Conservation (phyloP, 2,797 vertebrate species). For the Crypturellus tataupa region DNA sequence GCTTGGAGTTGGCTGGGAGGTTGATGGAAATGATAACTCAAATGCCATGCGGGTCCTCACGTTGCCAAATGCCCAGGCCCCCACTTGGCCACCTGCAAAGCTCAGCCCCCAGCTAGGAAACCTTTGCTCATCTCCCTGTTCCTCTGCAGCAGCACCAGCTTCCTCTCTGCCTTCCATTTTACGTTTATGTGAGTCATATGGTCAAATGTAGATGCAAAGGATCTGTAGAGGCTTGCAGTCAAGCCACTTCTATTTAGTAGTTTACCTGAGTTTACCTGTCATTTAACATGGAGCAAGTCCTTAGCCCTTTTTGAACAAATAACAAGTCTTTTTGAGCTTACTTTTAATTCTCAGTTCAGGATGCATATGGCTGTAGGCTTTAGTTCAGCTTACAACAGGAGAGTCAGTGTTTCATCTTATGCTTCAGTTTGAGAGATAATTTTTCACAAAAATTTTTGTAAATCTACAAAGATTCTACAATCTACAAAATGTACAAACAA, state of each 20-base stretch:
- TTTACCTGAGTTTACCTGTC: not conserved
- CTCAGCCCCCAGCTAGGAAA: not conserved
- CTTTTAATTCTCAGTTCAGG: not conserved
- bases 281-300: not conserved
- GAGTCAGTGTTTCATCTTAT: not conserved
- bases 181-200: not conserved
- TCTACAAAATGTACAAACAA: too few species aligned
- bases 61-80: slow-evolving; percentile 19
- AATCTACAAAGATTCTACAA: too few species aligned
- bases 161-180: not conserved
- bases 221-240: not conserved
- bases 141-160: not conserved
- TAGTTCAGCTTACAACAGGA: not conserved
- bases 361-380: not conserved
- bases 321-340: not conserved
- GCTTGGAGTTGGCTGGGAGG: slow-evolving; percentile 10
- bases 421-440: not conserved
- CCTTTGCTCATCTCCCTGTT: slow-evolving; percentile 28
- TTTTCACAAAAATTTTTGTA: not conserved
- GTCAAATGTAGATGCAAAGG: not conserved
- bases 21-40: not conserved
- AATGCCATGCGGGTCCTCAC: not conserved
- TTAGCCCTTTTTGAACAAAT: not conserved
- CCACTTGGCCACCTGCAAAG: slow-evolving; percentile 43
- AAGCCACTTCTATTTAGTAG: not conserved